Evolutionary conservation across 2,797 vertebrate species (phyloP).

Genomic region (Spatula clypeata): DNA sequence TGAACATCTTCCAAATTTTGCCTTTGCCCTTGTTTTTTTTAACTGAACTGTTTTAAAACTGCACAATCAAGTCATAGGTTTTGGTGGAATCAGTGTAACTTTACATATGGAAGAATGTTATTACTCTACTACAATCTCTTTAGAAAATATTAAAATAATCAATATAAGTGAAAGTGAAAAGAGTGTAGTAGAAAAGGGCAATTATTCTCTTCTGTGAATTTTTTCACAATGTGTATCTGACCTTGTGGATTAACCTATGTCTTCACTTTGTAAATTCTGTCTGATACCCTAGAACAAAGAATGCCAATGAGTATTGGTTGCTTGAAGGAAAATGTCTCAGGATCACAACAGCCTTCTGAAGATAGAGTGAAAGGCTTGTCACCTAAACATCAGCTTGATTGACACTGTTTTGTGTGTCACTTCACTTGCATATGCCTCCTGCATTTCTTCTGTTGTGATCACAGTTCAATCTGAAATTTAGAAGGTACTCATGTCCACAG

Average conservation of each 20-base stretch:
- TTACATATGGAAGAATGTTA: background rate
- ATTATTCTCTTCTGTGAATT: background rate
- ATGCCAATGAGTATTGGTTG: accelerated
- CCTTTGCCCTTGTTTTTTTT: background rate
- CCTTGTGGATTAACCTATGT: background rate
- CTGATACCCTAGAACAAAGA: background rate
- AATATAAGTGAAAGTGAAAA: background rate
- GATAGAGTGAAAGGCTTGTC: background rate
- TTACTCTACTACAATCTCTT: background rate
- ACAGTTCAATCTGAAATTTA: background rate
- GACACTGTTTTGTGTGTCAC: background rate
- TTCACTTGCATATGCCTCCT: background rate
- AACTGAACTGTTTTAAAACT: background rate
- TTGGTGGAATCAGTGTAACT: background rate
- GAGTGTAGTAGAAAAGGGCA: background rate
- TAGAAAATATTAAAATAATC: conserved; percentile 10
- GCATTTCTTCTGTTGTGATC: background rate
- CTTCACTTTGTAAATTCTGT: conserved; percentile 18
- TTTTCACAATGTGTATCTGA: conserved; percentile 37
- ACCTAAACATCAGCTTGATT: background rate
- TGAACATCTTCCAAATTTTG: background rate
- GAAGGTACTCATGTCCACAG: background rate
- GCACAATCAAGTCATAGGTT: background rate
- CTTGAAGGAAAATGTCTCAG: conserved; percentile 9
- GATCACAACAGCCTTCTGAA: background rate